Evolutionary conservation across 2,797 vertebrate species (phyloP).

Genomic region (Esox masquinongy): DNA sequence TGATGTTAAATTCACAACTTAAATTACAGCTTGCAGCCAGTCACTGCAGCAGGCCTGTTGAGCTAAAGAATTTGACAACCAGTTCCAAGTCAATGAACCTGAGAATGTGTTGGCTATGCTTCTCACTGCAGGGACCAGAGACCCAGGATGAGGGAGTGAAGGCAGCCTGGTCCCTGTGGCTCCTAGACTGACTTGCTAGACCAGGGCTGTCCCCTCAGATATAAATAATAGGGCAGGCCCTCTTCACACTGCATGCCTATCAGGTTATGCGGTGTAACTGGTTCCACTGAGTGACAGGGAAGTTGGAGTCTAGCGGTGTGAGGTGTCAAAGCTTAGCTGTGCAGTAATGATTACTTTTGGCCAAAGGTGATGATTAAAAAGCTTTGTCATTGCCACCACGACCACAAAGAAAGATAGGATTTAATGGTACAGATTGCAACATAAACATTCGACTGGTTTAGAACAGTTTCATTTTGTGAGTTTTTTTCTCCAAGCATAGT

Average conservation of each 20-base stretch:
- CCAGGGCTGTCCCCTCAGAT: constrained; percentile 47
- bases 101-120: constrained; percentile 32
- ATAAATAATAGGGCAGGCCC: constrained; percentile 34
- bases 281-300: constrained; percentile 33
- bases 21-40: constrained; percentile 6
- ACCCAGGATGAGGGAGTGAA: constrained; percentile 34
- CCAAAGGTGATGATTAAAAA: not conserved
- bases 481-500: constrained; percentile 17
- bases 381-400: not conserved
- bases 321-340: constrained; percentile 12
- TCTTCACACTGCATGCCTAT: constrained; percentile 32
- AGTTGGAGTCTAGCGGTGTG: constrained; percentile 22
- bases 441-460: not conserved
- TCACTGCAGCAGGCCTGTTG: constrained; percentile 22
- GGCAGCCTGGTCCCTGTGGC: constrained; percentile 32
- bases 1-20: not conserved
- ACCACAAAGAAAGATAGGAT: not conserved
- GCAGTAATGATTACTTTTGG: not conserved
- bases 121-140: constrained; percentile 34
- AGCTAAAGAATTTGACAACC: constrained; percentile 9
- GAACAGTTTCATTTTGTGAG: constrained; percentile 9
- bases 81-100: constrained; percentile 34
- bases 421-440: not conserved
- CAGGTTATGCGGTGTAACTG: constrained; percentile 35
- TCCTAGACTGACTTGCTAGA: constrained; percentile 53